Evolutionary conservation across 1,140 invertebrate species (phyloP), one percentile per base, ranked within the genome.

Genomic region (Mesaphorura yosii): DNA sequence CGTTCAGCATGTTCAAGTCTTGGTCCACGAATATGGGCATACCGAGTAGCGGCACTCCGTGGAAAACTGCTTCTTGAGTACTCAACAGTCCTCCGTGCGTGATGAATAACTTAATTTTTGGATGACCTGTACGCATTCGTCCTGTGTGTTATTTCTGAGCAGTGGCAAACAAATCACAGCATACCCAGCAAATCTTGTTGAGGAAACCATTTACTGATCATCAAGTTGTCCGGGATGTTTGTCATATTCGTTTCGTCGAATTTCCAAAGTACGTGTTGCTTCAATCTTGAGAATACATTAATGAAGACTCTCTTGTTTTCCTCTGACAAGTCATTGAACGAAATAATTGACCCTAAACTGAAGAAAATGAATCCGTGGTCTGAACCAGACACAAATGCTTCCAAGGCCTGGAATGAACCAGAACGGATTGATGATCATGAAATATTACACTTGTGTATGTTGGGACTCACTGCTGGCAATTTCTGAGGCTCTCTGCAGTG

Each of bases 311-410:
- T 69, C 27, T 81, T 73, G 1, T 81, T 70, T 1, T 77, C 71
- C 26, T 80, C 73, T 0, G 83, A 83, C 80, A 86, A 84, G 54
- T 81, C 82, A 1, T 78, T 75, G 0, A 81, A 79, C 57, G 77
- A 76, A 1, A 86, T 81, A 1, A 81, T 83, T 0, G 83, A 84
- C 0, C 84, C 84, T 80, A 87, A 84, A 2, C 81, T 84, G 1
- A 87, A 81, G 65, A 81, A 84, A 20, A 86, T 77, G 63, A 86
- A 85, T 15, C 83, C 84, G 37, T 74, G 72, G 2, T 77, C 78
- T 2, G 78, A 74, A 1, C 73, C 74, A 3, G 14, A 14, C 28
- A 46, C 7, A 27, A 46, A 46, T 26, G 23, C 44, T 46, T 46
- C 14, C 5, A 46, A 7, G 28, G 23, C 44, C 44, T 46, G 44